Conservation (phyloP, 2,113 vertebrate species). For the Pithys albifrons region DNA sequence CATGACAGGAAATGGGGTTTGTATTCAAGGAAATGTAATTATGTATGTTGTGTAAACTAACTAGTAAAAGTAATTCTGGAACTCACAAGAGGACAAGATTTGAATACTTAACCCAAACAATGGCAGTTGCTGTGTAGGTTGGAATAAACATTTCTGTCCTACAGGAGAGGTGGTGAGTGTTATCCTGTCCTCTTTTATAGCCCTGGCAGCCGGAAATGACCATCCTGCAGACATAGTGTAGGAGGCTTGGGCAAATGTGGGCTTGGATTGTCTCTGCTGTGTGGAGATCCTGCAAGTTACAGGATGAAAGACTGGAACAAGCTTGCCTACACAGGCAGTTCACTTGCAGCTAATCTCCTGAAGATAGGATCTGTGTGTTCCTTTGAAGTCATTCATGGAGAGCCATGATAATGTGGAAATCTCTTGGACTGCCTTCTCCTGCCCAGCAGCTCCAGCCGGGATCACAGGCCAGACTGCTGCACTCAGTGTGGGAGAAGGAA, state of each 20-base stretch:
- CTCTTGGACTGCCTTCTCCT: neutral
- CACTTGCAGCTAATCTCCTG: neutral
- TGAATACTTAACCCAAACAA: constrained; percentile 35
- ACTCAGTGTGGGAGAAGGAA: neutral
- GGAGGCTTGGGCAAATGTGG: neutral
- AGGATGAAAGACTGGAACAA: neutral
- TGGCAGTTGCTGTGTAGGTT: neutral
- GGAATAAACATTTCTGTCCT: neutral
- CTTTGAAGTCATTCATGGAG: constrained; percentile 38
- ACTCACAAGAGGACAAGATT: constrained; percentile 20
- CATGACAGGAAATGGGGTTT: neutral
- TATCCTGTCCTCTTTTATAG: neutral
- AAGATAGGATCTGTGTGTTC: neutral
- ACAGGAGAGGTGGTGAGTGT: neutral
- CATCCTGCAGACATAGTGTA: neutral
- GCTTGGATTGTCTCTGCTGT: neutral
- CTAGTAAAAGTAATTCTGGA: constrained; percentile 8
- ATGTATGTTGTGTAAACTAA: constrained; percentile 50
- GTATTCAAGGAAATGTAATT: constrained; percentile 42
- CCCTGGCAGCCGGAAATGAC: neutral
- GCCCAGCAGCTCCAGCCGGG: neutral
- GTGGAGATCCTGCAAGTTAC: neutral
- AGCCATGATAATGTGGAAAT: neutral
- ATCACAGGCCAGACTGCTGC: neutral
- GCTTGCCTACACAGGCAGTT: neutral